Percentiles rank a stretch among this genome's conserved stretches.
phyloP scores from a whole-genome alignment of 2,888 invertebrate species.

The Conistra vaccinii region DNA sequence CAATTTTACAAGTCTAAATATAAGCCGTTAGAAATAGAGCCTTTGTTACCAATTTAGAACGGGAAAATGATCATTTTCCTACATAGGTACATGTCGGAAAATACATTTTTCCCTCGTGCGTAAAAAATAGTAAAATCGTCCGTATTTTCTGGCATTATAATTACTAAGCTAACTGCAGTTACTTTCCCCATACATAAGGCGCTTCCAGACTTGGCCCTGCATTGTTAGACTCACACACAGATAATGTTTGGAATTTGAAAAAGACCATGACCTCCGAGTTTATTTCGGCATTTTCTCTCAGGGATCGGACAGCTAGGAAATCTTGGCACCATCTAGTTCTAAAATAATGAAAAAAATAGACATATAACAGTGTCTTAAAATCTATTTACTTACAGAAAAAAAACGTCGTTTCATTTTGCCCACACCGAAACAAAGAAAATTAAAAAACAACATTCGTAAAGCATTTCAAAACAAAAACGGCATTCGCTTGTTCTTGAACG shows the following conservation, averaged over 20 bases:
- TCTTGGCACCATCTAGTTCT: not conserved
- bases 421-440: constrained; percentile 3
- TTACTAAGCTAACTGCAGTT: not conserved
- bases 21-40: constrained; percentile 22
- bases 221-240: too few relatives aligned
- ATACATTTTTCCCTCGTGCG: not conserved
- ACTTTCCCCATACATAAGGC: too few relatives aligned
- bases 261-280: not conserved
- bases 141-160: not conserved
- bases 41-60: not conserved
- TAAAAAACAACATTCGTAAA: not conserved
- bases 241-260: too few relatives aligned
- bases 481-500: constrained; percentile 31
- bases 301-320: not conserved
- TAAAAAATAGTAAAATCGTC: not conserved
- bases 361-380: not conserved
- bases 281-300: too few relatives aligned
- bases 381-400: too few relatives aligned
- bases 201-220: not conserved
- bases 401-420: not conserved
- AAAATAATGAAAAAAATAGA: not conserved
- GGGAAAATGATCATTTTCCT: constrained; percentile 3
- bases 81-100: not conserved
- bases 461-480: constrained; percentile 6
- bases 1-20: not conserved